Conservation (phyloP, 2,113 vertebrate species). For the Etheostoma spectabile region DNA sequence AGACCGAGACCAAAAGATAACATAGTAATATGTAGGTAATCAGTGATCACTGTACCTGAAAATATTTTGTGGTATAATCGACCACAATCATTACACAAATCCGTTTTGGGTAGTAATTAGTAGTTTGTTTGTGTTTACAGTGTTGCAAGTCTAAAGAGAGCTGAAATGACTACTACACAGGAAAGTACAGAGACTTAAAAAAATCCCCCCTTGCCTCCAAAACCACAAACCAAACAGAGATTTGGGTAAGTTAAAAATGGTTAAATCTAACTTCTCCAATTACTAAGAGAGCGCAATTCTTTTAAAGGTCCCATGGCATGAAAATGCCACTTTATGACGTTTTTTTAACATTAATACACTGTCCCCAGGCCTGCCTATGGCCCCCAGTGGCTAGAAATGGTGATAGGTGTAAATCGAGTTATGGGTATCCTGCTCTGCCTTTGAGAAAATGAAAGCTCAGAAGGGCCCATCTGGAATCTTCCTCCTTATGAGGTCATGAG, state of each 20-base stretch:
- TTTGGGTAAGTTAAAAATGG: background rate
- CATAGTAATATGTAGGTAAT: background rate
- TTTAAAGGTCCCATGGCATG: background rate
- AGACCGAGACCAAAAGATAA: too few species aligned
- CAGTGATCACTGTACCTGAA: background rate
- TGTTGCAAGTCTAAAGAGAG: background rate
- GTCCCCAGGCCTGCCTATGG: too few species aligned
- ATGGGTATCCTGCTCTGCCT: too few species aligned
- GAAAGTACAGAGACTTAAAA: constrained; percentile 7
- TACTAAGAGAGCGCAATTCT: background rate
- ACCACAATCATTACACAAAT: background rate
- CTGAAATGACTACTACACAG: background rate
- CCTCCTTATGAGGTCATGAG: too few species aligned
- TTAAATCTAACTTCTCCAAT: background rate
- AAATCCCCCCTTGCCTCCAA: background rate
- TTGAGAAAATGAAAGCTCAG: too few species aligned
- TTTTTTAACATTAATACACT: too few species aligned
- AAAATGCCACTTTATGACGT: too few species aligned
- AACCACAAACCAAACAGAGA: background rate
- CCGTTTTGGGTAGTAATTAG: background rate
- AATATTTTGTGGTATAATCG: background rate
- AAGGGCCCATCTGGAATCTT: too few species aligned
- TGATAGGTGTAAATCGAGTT: too few species aligned
- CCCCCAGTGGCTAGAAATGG: too few species aligned
- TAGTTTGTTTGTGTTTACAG: background rate